Evolutionary conservation across 1,140 invertebrate species (phyloP), one percentile per base, ranked within the genome.

Genomic region (Ctenoplectra terminalis): DNA sequence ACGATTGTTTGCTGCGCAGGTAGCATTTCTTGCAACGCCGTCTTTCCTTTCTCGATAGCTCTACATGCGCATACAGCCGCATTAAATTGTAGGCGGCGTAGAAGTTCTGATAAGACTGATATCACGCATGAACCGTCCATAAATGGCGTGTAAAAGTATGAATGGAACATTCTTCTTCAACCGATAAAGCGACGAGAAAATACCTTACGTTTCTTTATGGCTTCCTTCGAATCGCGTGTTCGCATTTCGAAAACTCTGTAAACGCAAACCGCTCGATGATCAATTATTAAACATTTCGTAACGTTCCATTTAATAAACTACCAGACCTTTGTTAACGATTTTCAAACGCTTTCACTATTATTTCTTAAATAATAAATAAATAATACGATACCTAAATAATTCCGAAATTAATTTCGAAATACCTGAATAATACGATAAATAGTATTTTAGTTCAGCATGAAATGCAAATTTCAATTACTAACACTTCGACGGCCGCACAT

Each of bases 101-200:
- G 67, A 84, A 87, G 76, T 84, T 67, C 75, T 87, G 86, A 87
- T 87, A 87, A 87, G 76, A 81, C 60, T 81, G 86, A 87, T 87
- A 87, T 37, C 64, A 40, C 37, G 60, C 67, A 72, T 69, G 84
- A 83, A 52, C 74, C 82, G 76, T 74, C 85, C 85, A 81, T 87
- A 87, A 87, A 87, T 67, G 81, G 75, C 29, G 76, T 46, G 72
- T 71, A 87, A 87, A 87, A 87, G 86, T 87, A 87, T 87, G 85
- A 87, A 87, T 87, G 85, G 86, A 56, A 87, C 86, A 84, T 87
- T 87, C 86, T 87, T 87, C 86, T 76, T 81, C 58, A 23, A 40
- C 71, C 74, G 85, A 87, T 87, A 87, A 61, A 69, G 46, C 60
- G 37, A 31, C 17, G 70, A 69, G 64, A 70, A 81, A 84, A 86